Evolutionary conservation across 2,888 invertebrate species (phyloP).

Genomic region (Heliconius ismenius): DNA sequence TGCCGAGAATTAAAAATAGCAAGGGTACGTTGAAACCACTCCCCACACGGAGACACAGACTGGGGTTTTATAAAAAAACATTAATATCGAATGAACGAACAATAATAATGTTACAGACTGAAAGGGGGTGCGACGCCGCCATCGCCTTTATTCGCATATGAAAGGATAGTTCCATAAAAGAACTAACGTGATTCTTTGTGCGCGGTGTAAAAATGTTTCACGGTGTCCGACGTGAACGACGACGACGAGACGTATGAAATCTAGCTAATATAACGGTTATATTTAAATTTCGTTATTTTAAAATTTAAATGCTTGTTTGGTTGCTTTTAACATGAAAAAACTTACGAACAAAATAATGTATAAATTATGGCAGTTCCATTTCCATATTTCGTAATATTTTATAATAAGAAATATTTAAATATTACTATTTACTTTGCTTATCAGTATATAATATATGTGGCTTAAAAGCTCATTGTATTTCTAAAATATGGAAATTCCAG

Average conservation of each 20-base stretch:
- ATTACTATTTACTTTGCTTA: too few relatives aligned
- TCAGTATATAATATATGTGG: not conserved
- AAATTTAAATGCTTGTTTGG: not conserved
- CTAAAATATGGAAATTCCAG: slow-evolving; percentile 5
- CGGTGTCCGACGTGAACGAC: slow-evolving; percentile 32
- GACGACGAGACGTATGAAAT: slow-evolving; percentile 12
- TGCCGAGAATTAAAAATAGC: slow-evolving; percentile 1
- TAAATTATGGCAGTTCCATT: too few relatives aligned
- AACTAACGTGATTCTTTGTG: slow-evolving; percentile 33
- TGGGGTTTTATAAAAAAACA: slow-evolving; percentile 46
- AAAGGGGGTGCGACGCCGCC: slow-evolving; percentile 46
- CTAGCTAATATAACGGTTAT: not conserved
- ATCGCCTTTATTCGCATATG: slow-evolving; percentile 42
- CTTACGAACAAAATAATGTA: not conserved
- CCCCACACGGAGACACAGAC: not conserved
- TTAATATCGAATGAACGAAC: slow-evolving; percentile 57
- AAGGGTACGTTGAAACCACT: not conserved
- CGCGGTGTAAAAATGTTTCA: slow-evolving; percentile 32
- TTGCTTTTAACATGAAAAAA: not conserved
- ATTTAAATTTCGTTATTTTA: not conserved
- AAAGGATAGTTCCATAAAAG: slow-evolving; percentile 41
- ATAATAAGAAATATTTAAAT: too few relatives aligned
- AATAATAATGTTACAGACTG: slow-evolving; percentile 53
- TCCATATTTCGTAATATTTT: too few relatives aligned
- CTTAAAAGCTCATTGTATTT: not conserved